A percentile compares a stretch with the other conserved stretches of the same genome.
Evolutionary conservation across 2,888 invertebrate species (phyloP).

Genomic region (Dioctria rufipes): DNA sequence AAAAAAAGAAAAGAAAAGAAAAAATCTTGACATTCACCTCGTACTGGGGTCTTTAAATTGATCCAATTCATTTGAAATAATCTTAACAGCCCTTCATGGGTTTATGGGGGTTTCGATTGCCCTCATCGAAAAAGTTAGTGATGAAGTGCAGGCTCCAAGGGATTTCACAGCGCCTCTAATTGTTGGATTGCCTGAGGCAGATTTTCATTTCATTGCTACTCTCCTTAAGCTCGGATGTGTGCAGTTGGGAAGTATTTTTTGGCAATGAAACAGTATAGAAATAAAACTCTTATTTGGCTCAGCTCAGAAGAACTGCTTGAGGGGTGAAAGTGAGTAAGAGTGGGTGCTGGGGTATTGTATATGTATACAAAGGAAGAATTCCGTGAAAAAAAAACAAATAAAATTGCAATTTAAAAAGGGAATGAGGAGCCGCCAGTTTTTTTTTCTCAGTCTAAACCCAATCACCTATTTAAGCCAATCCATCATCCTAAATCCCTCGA

Average conservation of each 20-base stretch:
- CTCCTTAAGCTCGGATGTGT: slow-evolving; percentile 5
- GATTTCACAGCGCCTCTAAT: slow-evolving; percentile 25
- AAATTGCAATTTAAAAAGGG: slow-evolving; percentile 57
- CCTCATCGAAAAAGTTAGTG: slow-evolving; percentile 19
- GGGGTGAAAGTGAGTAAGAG: slow-evolving; percentile 15
- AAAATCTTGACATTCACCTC: background rate
- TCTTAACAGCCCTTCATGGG: slow-evolving; percentile 18
- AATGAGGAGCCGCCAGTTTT: slow-evolving; percentile 16
- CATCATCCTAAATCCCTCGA: slow-evolving; percentile 63
- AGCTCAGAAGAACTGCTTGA: background rate
- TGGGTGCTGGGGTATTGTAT: background rate
- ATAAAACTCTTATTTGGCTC: background rate
- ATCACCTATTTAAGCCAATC: slow-evolving; percentile 63
- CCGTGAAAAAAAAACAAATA: slow-evolving; percentile 49
- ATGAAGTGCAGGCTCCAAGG: slow-evolving; percentile 28
- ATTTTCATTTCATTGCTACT: slow-evolving; percentile 45
- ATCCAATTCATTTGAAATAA: slow-evolving; percentile 55
- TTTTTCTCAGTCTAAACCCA: slow-evolving; percentile 59
- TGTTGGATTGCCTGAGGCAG: slow-evolving; percentile 35
- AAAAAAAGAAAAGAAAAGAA: slow-evolving; percentile 11
- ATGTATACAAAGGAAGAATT: background rate
- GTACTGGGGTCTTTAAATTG: slow-evolving; percentile 42
- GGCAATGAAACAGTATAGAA: background rate
- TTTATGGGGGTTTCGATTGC: slow-evolving; percentile 19
- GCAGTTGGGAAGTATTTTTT: background rate